Evolutionary conservation across 2,113 vertebrate species (phyloP).

Genomic region (Cinclus cinclus): DNA sequence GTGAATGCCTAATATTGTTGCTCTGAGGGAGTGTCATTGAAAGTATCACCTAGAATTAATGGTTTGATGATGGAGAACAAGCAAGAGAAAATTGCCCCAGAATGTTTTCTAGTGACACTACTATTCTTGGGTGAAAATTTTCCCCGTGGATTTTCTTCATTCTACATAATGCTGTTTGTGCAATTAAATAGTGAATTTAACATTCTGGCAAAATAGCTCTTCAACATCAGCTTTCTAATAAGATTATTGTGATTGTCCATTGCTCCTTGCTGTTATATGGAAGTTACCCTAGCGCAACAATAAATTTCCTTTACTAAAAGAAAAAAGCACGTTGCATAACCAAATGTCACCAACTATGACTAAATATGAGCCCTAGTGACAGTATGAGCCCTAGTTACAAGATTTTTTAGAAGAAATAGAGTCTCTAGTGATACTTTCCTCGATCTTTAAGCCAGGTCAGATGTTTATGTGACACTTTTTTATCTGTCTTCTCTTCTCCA

Average conservation of each 20-base stretch:
- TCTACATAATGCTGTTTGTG: neutral
- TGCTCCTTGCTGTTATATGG: neutral
- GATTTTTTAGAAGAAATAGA: neutral
- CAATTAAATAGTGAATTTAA: neutral
- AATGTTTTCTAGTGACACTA: constrained; percentile 7
- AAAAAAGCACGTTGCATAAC: neutral
- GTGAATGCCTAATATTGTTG: constrained; percentile 71
- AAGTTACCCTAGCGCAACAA: neutral
- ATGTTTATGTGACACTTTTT: neutral
- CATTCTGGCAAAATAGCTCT: constrained; percentile 12
- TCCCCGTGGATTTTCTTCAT: neutral
- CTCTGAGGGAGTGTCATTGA: constrained; percentile 54
- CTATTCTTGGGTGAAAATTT: constrained; percentile 25
- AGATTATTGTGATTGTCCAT: neutral
- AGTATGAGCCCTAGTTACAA: neutral
- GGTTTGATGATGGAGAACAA: constrained; percentile 43
- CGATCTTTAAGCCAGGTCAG: neutral
- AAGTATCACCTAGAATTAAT: constrained; percentile 65
- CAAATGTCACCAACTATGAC: neutral
- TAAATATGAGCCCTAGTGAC: neutral
- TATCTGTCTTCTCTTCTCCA: neutral
- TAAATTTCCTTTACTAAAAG: neutral
- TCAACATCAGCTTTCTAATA: constrained; percentile 17
- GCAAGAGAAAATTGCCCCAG: neutral
- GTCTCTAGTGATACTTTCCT: neutral